A percentile compares a stretch with the other conserved stretches of the same genome.
phyloP scores from a whole-genome alignment of 2,888 invertebrate species.

The Meteorus cinctellus region DNA sequence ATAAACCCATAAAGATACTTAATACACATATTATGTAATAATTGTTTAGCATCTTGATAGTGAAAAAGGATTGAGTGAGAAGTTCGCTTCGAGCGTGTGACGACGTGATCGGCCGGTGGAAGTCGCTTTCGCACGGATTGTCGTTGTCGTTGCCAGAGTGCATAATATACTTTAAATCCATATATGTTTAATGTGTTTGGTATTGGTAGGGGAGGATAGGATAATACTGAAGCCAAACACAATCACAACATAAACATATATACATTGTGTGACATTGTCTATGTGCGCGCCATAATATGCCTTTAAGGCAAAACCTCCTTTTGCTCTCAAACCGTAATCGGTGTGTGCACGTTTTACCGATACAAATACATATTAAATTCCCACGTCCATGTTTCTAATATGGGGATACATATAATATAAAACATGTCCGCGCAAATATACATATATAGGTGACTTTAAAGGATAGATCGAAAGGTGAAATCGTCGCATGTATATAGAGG shows the following conservation, averaged over 20 bases:
- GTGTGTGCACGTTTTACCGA: slow-evolving; percentile 37
- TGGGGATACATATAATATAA: slow-evolving; percentile 13
- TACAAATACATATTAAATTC: slow-evolving; percentile 45
- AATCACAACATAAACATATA: slow-evolving; percentile 16
- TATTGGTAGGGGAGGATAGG: neutral
- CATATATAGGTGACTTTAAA: slow-evolving; percentile 33
- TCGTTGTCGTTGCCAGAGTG: slow-evolving; percentile 50
- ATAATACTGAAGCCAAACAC: slow-evolving; percentile 7
- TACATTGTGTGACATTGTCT: slow-evolving; percentile 27
- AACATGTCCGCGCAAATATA: slow-evolving; percentile 17
- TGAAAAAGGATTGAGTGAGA: slow-evolving; percentile 9
- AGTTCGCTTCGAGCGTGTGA: slow-evolving; percentile 54
- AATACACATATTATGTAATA: slow-evolving; percentile 45
- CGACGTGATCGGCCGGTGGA: slow-evolving; percentile 55
- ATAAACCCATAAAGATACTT: neutral
- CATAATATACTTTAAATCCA: slow-evolving; percentile 44
- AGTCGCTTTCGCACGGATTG: slow-evolving; percentile 68
- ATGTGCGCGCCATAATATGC: slow-evolving; percentile 39
- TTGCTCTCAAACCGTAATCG: slow-evolving; percentile 15
- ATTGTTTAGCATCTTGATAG: slow-evolving; percentile 46
- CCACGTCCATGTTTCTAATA: slow-evolving; percentile 23
- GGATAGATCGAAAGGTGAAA: slow-evolving; percentile 50
- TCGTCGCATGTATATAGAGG: slow-evolving; percentile 40
- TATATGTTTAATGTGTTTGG: slow-evolving; percentile 8
- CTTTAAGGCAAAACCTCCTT: slow-evolving; percentile 49